phyloP scores from a whole-genome alignment of 2,888 invertebrate genomes.

The Trisateles emortualis region DNA sequence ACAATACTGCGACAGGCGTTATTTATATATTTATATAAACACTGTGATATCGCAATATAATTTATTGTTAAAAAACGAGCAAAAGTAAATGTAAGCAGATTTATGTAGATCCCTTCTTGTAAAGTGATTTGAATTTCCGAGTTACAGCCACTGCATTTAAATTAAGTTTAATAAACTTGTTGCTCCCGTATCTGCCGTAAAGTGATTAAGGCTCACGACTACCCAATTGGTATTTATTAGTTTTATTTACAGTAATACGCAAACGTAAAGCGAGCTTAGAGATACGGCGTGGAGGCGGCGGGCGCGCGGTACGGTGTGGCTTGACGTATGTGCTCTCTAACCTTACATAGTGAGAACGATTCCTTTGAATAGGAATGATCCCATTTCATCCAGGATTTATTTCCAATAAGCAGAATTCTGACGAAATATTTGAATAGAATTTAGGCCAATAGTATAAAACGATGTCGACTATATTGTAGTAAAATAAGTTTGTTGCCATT shows the following conservation, averaged over 20 bases:
- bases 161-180: constrained; percentile 51
- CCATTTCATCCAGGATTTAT: constrained; percentile 77
- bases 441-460: constrained; percentile 55
- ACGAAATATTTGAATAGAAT: constrained; percentile 69
- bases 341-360: constrained; percentile 39
- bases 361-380: constrained; percentile 67
- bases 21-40: background rate
- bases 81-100: constrained; percentile 36
- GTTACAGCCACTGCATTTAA: constrained; percentile 48
- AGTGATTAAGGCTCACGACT: constrained; percentile 24
- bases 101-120: constrained; percentile 45
- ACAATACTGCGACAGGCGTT: too few species aligned
- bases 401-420: constrained; percentile 75
- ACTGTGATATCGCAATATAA: constrained; percentile 9
- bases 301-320: too few species aligned
- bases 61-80: constrained; percentile 19
- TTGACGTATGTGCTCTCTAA: constrained; percentile 20
- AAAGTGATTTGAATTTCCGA: constrained; percentile 47
- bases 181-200: constrained; percentile 36
- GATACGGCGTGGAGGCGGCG: background rate
- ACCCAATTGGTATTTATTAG: constrained; percentile 20
- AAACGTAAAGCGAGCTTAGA: constrained; percentile 21
- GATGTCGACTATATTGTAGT: constrained; percentile 53
- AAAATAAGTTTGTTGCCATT: constrained; percentile 57
- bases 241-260: constrained; percentile 14